These are phyloP conservation scores for Blastobasis lacticolella DNA, from an alignment of 2,888 invertebrate genomes.

Conservation along the genomic window DNA sequence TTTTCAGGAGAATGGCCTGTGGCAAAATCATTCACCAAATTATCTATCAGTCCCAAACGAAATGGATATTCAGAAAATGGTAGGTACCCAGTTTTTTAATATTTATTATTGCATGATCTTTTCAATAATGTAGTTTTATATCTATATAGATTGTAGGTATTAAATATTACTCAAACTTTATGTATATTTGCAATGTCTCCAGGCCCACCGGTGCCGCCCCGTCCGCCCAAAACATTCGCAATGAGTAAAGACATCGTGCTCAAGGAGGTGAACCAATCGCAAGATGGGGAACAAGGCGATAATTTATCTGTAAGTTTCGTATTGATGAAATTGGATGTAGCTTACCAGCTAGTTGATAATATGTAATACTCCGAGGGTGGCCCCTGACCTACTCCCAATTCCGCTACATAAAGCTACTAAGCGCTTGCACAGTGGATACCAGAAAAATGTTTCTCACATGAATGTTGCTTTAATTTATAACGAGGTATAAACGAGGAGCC, in stretches of 20 bases:
- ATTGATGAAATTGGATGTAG: too few relatives aligned
- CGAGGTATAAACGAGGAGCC: too few relatives aligned
- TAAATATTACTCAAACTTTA: not conserved
- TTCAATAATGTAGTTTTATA: too few relatives aligned
- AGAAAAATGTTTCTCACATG: too few relatives aligned
- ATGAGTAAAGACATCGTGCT: conserved; percentile 34
- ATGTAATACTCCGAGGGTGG: too few relatives aligned
- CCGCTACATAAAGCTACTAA: too few relatives aligned
- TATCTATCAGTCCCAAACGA: conserved; percentile 29
- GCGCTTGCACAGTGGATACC: too few relatives aligned
- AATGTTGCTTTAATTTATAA: too few relatives aligned
- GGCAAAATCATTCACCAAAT: conserved; percentile 49
- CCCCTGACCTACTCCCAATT: too few relatives aligned
- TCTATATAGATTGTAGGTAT: not conserved
- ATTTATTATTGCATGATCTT: not conserved
- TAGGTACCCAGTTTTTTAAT: conserved; percentile 18
- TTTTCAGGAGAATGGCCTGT: conserved; percentile 48
- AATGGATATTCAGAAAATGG: conserved; percentile 37
- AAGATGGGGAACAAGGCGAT: conserved; percentile 35
- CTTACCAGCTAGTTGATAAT: too few relatives aligned
- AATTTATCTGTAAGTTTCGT: conserved; percentile 30
- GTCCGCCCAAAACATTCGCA: conserved; percentile 84
- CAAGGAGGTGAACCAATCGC: conserved; percentile 36
- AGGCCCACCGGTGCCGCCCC: conserved; percentile 78
- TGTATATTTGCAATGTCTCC: conserved; percentile 10